Evolutionary conservation across 2,888 invertebrate genomes (phyloP).

Genomic region (Lysandra bellargus): DNA sequence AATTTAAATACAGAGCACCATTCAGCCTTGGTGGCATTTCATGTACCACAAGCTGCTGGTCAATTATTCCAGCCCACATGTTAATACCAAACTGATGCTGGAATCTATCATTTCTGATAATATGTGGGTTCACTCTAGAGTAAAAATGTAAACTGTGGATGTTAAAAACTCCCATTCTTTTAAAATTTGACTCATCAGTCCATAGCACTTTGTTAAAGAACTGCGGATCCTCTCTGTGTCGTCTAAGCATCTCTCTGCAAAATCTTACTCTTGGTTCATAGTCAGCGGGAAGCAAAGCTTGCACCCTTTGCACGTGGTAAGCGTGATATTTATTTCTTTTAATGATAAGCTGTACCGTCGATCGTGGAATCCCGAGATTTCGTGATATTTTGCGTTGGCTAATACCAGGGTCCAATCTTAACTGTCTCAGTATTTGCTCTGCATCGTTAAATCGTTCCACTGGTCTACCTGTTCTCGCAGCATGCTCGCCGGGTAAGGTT

Average conservation of each 20-base stretch:
- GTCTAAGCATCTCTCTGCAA: slow-evolving; percentile 37
- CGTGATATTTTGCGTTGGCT: no score
- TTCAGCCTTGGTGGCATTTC: slow-evolving; percentile 23
- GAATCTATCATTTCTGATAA: not conserved
- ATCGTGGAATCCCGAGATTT: not conserved
- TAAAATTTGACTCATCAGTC: slow-evolving; percentile 41
- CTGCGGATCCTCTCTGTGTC: slow-evolving; percentile 34
- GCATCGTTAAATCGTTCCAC: slow-evolving; percentile 19
- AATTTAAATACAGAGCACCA: not conserved
- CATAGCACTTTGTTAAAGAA: slow-evolving; percentile 41
- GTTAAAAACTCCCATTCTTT: slow-evolving; percentile 32
- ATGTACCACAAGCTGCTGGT: slow-evolving; percentile 14
- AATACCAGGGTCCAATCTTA: no score
- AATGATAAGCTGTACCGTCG: slow-evolving; percentile 7
- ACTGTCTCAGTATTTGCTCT: not conserved
- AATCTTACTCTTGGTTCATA: slow-evolving; percentile 34
- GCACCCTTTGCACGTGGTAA: slow-evolving; percentile 38
- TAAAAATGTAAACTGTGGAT: slow-evolving; percentile 3
- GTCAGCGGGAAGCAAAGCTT: slow-evolving; percentile 36
- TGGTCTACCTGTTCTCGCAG: slow-evolving; percentile 26
- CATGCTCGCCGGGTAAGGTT: slow-evolving; percentile 17
- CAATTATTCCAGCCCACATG: slow-evolving; percentile 21
- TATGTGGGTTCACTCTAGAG: not conserved
- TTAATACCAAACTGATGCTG: slow-evolving; percentile 2
- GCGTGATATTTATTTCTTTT: slow-evolving; percentile 35